Conservation (phyloP, 2,113 vertebrate species). For the Toxostoma redivivum region DNA sequence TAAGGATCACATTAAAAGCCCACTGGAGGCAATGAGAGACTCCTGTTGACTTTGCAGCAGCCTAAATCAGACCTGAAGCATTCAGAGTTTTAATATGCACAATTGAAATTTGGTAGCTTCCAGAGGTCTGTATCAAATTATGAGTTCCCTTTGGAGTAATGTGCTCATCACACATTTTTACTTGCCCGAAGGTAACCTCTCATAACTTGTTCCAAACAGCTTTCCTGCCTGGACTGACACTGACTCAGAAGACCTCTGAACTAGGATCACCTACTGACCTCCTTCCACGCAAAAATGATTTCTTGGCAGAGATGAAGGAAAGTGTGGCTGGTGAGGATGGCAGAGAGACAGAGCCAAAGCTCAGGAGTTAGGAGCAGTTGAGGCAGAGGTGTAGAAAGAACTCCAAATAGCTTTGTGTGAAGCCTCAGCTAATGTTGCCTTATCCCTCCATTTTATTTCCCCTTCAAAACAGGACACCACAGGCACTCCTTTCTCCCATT, state of each 20-base stretch:
- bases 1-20: background rate
- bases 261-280: background rate
- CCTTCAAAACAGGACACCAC: background rate
- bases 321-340: rapidly evolving
- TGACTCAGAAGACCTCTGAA: background rate
- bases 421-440: background rate
- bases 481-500: background rate
- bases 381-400: background rate
- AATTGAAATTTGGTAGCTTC: background rate
- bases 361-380: background rate
- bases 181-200: background rate
- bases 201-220: background rate
- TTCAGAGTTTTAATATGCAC: background rate
- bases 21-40: background rate
- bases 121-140: background rate
- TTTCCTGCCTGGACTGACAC: background rate
- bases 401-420: background rate
- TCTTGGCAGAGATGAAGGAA: background rate
- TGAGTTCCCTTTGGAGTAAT: background rate
- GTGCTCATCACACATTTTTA: background rate
- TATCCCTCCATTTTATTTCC: background rate
- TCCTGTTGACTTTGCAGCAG: conserved; percentile 1
- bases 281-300: background rate
- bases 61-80: background rate
- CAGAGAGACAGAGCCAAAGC: background rate